phyloP scores from a whole-genome alignment of 2,888 invertebrate genomes.

The Brachyptera risi region DNA sequence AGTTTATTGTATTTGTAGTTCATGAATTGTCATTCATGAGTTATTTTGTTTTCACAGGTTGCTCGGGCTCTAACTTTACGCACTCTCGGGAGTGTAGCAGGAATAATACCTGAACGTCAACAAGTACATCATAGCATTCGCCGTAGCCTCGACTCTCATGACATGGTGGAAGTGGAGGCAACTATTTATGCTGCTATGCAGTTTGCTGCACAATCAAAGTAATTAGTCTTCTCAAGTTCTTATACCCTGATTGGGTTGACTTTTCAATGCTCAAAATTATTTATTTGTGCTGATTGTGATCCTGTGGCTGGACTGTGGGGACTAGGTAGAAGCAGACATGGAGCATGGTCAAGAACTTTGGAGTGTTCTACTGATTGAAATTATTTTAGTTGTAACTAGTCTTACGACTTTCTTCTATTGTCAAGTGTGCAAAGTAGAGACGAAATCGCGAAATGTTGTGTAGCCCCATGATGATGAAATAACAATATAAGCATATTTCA shows the following conservation, averaged over 20 bases:
- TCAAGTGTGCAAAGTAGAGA: too few relatives aligned
- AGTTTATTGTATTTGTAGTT: neutral
- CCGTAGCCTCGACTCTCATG: conserved; percentile 87
- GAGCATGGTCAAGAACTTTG: too few relatives aligned
- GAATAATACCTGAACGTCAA: conserved; percentile 89
- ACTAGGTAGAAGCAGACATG: too few relatives aligned
- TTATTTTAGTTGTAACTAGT: too few relatives aligned
- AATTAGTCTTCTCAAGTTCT: conserved; percentile 37
- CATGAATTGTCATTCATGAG: neutral
- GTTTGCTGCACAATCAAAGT: conserved; percentile 93
- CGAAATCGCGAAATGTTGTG: too few relatives aligned
- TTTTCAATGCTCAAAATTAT: too few relatives aligned
- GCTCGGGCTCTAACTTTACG: conserved; percentile 86
- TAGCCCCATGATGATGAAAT: too few relatives aligned
- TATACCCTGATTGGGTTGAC: neutral
- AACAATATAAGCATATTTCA: too few relatives aligned
- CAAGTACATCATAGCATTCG: conserved; percentile 94
- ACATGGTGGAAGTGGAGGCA: conserved; percentile 92
- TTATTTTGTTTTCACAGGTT: conserved; percentile 47
- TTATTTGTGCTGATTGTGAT: too few relatives aligned
- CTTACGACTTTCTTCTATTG: too few relatives aligned
- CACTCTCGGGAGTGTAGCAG: conserved; percentile 87
- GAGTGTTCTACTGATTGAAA: too few relatives aligned
- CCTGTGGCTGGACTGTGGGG: too few relatives aligned
- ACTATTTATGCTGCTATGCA: conserved; percentile 92